Conservation (phyloP, 2,888 invertebrate species). For the Erynnis tages region DNA sequence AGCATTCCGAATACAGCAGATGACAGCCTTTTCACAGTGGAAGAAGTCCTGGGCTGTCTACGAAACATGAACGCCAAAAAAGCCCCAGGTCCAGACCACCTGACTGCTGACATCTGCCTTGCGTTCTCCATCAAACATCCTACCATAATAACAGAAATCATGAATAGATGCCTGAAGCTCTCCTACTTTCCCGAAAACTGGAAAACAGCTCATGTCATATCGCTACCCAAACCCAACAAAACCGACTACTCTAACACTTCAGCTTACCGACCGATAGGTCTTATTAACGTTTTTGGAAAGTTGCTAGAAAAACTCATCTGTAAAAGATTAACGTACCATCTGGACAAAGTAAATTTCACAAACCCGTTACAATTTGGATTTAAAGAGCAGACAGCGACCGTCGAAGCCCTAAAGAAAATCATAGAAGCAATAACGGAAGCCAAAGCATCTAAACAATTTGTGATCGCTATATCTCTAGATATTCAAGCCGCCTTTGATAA, state of each 20-base stretch:
- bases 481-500: neutral
- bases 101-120: conserved; percentile 25
- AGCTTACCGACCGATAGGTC: conserved; percentile 33
- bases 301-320: conserved; percentile 28
- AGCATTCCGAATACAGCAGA: conserved; percentile 1
- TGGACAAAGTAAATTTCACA: neutral
- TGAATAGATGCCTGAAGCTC: neutral
- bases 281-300: conserved; percentile 32
- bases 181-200: neutral
- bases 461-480: conserved; percentile 23
- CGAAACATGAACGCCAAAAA: neutral
- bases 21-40: conserved; percentile 17
- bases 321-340: neutral
- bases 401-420: conserved; percentile 23
- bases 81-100: conserved; percentile 34
- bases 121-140: neutral
- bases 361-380: conserved; percentile 31
- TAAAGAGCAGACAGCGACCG: conserved; percentile 23
- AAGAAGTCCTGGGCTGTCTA: neutral
- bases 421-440: neutral
- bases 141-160: neutral
- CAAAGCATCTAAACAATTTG: neutral
- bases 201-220: neutral
- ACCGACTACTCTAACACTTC: conserved; percentile 1
- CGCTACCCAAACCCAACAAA: neutral